Conservation (phyloP, 2,797 vertebrate genomes). For the Vipera latastei region DNA sequence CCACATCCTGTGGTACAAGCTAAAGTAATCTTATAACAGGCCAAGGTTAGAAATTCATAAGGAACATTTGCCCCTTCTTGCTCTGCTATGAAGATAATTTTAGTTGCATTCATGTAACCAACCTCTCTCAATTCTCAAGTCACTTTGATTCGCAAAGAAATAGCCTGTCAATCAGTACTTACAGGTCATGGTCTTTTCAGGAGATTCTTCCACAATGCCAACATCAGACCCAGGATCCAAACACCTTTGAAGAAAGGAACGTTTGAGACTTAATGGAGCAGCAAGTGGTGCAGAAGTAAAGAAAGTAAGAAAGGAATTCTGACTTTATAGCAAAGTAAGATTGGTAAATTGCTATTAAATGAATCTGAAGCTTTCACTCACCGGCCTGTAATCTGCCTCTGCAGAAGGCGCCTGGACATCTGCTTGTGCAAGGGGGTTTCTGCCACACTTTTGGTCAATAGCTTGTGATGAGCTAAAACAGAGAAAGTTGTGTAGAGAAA, state of each 20-base stretch:
- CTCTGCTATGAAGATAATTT: neutral
- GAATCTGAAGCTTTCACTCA: conserved; percentile 58
- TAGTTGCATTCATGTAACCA: neutral
- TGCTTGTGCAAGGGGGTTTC: conserved; percentile 93
- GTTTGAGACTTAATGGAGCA: neutral
- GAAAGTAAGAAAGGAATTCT: neutral
- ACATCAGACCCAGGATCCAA: conserved; percentile 76
- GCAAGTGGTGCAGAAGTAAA: neutral
- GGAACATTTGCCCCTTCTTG: neutral
- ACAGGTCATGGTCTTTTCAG: conserved; percentile 83
- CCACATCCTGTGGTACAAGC: neutral
- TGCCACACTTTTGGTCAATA: conserved; percentile 87
- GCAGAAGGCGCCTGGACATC: conserved; percentile 81
- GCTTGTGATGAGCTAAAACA: conserved; percentile 76
- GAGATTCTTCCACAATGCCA: conserved; percentile 90
- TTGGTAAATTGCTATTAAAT: neutral
- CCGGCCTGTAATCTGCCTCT: conserved; percentile 87
- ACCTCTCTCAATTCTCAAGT: neutral
- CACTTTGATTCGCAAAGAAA: neutral
- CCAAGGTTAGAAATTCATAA: neutral
- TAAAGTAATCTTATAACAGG: neutral
- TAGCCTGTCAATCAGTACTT: conserved; percentile 26
- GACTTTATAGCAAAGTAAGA: neutral
- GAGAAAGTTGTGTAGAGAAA: neutral
- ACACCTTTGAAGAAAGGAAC: conserved; percentile 69